These are phyloP conservation scores for Ophion ellenae DNA, from an alignment of 2,888 invertebrate genomes.

Conservation along the genomic window DNA sequence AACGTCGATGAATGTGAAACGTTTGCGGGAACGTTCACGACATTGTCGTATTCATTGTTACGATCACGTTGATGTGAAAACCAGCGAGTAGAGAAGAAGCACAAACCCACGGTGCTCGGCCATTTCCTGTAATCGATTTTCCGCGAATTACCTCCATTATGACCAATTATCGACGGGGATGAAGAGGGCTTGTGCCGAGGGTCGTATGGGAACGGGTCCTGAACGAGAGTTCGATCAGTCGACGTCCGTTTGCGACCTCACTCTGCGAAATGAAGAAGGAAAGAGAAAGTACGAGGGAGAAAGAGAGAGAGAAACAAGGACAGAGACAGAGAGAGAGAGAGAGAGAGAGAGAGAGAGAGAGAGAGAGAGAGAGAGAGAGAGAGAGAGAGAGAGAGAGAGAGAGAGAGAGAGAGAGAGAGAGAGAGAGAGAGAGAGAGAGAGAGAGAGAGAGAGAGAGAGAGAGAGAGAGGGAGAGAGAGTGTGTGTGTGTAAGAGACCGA, in stretches of 20 bases:
- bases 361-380: slow-evolving; percentile 6
- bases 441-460: not conserved
- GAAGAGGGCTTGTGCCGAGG: slow-evolving; percentile 69
- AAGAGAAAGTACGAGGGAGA: slow-evolving; percentile 37
- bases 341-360: slow-evolving; percentile 26
- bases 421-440: slow-evolving; percentile 1
- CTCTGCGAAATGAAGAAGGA: slow-evolving; percentile 47
- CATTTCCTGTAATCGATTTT: slow-evolving; percentile 82
- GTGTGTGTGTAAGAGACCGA: slow-evolving; percentile 25
- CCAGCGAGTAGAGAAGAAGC: slow-evolving; percentile 43
- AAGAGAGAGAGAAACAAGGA: not conserved
- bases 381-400: slow-evolving; percentile 37
- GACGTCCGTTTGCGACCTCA: slow-evolving; percentile 62
- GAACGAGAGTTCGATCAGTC: slow-evolving; percentile 66
- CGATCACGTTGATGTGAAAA: slow-evolving; percentile 39
- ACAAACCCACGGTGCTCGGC: slow-evolving; percentile 68
- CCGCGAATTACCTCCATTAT: slow-evolving; percentile 81
- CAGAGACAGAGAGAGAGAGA: slow-evolving; percentile 12
- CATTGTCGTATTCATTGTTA: slow-evolving; percentile 25
- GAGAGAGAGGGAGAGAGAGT: not conserved
- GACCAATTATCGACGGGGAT: slow-evolving; percentile 80
- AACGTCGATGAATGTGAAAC: slow-evolving; percentile 34
- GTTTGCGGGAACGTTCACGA: slow-evolving; percentile 31
- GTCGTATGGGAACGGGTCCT: slow-evolving; percentile 41
- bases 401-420: slow-evolving; percentile 12